Evolutionary conservation across 2,888 invertebrate species (phyloP).

Genomic region (Polymixis lichenea): DNA sequence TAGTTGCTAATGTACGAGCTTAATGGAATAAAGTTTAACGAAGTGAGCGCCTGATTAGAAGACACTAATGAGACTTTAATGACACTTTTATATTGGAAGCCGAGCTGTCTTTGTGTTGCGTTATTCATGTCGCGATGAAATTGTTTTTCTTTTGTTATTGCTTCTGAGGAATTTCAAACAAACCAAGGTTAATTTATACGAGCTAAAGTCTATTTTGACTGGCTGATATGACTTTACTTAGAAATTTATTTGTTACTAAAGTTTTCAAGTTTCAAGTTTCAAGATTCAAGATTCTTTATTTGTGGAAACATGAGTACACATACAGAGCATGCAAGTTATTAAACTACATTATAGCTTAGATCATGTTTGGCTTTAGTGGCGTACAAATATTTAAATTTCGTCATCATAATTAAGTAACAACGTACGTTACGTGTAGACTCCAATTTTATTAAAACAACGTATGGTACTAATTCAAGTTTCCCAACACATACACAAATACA

Average conservation of each 20-base stretch:
- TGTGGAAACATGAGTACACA: too few species aligned
- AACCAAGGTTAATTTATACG: neutral
- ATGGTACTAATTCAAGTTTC: too few species aligned
- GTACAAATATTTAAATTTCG: too few species aligned
- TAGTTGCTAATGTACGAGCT: neutral
- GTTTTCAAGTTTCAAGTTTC: too few species aligned
- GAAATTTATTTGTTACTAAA: too few species aligned
- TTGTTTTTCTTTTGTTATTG: conserved; percentile 16
- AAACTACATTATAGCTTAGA: too few species aligned
- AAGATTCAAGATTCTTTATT: too few species aligned
- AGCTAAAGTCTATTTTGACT: neutral
- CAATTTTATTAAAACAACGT: conserved; percentile 1
- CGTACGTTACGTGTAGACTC: too few species aligned
- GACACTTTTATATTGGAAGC: conserved; percentile 9
- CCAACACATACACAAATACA: too few species aligned
- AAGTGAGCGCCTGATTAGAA: conserved; percentile 18
- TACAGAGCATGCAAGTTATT: too few species aligned
- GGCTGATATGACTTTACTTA: neutral
- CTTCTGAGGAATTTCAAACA: neutral
- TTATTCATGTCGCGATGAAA: conserved; percentile 15
- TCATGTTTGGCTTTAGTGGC: too few species aligned
- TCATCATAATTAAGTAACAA: too few species aligned
- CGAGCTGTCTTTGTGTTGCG: conserved; percentile 5
- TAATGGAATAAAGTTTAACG: conserved; percentile 9
- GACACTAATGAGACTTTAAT: conserved; percentile 33